Conservation (phyloP, 1,140 invertebrate species). For the Galleria mellonella region DNA sequence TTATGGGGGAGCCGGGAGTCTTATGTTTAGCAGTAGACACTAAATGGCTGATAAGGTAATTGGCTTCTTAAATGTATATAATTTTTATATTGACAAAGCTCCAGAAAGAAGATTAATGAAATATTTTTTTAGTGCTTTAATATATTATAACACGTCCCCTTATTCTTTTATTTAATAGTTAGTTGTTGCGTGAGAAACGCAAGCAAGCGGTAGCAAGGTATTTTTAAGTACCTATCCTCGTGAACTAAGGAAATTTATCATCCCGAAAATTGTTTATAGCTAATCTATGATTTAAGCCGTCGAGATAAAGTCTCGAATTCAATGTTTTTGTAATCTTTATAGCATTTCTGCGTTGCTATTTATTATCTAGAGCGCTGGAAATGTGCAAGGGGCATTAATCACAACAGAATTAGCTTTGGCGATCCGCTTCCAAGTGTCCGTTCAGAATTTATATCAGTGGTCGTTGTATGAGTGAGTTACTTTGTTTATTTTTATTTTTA, state of each 20-base stretch:
- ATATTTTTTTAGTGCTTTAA: too few species aligned
- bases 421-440: conserved; percentile 68
- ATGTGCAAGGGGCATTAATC: conserved; percentile 69
- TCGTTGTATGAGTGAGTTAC: conserved; percentile 25
- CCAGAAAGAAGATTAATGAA: too few species aligned
- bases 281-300: background rate
- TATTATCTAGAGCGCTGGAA: conserved; percentile 55
- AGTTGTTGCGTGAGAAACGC: conserved; percentile 68
- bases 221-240: conserved; percentile 40
- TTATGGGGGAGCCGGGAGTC: too few species aligned
- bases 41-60: too few species aligned
- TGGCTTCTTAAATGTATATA: too few species aligned
- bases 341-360: conserved; percentile 23
- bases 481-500: conserved; percentile 14
- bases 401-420: conserved; percentile 72
- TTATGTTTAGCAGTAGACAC: too few species aligned
- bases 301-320: conserved; percentile 25
- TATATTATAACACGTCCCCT: too few species aligned
- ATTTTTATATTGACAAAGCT: too few species aligned
- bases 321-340: conserved; percentile 1
- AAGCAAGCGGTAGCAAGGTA: conserved; percentile 51
- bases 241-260: too few species aligned
- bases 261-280: too few species aligned
- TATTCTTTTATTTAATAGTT: too few species aligned
- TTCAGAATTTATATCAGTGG: conserved; percentile 54